Conservation (phyloP, 2,888 invertebrate species). For the Lycaena phlaeas region DNA sequence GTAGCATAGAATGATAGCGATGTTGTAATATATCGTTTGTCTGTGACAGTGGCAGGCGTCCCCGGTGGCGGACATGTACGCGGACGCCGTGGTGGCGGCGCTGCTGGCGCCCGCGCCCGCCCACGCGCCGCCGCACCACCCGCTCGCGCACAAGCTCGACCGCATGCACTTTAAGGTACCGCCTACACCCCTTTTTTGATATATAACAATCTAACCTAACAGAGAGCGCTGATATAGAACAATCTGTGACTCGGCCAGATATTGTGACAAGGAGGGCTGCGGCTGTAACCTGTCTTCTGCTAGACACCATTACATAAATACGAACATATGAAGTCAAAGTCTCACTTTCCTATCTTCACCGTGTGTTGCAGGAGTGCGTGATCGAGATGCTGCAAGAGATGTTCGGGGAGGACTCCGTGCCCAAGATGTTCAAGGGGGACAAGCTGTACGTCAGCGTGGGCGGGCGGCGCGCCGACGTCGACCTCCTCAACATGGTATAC, state of each 20-base stretch:
- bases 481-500: slow-evolving; percentile 81
- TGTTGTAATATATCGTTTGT: too few relatives aligned
- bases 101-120: slow-evolving; percentile 81
- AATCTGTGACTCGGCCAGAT: too few relatives aligned
- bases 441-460: slow-evolving; percentile 88
- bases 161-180: slow-evolving; percentile 91
- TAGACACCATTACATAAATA: too few relatives aligned
- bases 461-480: slow-evolving; percentile 88
- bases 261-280: too few relatives aligned
- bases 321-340: too few relatives aligned
- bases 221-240: too few relatives aligned
- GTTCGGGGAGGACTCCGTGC: slow-evolving; percentile 95
- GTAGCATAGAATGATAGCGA: too few relatives aligned
- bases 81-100: slow-evolving; percentile 93
- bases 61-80: slow-evolving; percentile 98
- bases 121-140: slow-evolving; percentile 37
- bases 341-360: too few relatives aligned
- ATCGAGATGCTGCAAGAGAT: slow-evolving; percentile 94
- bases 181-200: too few relatives aligned
- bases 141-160: slow-evolving; percentile 80
- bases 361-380: slow-evolving; percentile 83
- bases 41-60: slow-evolving; percentile 88
- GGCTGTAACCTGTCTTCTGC: too few relatives aligned
- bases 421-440: slow-evolving; percentile 94
- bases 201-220: too few relatives aligned